Conservation (phyloP, 2,888 invertebrate species). For the Minunthozetes semirufus region DNA sequence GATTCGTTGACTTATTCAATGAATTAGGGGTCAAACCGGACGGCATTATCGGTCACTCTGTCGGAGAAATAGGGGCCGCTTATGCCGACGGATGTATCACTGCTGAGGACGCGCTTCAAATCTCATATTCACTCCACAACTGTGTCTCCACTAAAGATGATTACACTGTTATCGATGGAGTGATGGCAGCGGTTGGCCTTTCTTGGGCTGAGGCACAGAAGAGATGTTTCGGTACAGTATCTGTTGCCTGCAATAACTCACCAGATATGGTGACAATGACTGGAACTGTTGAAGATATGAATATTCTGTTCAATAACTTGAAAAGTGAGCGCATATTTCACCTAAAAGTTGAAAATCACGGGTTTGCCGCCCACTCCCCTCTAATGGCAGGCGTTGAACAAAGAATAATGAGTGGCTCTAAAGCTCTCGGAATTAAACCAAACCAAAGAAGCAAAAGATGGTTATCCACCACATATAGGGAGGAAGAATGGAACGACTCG, state of each 20-base stretch:
- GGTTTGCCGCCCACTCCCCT: slow-evolving; percentile 10
- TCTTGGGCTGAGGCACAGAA: not conserved
- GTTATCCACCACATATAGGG: slow-evolving; percentile 87
- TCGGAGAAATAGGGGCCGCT: slow-evolving; percentile 27
- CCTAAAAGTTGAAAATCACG: slow-evolving; percentile 19
- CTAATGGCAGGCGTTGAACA: not conserved
- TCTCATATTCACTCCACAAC: not conserved
- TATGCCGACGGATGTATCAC: slow-evolving; percentile 30
- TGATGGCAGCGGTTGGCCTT: slow-evolving; percentile 27
- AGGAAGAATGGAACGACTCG: slow-evolving; percentile 58
- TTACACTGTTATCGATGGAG: not conserved
- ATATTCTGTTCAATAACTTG: not conserved
- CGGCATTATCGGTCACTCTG: slow-evolving; percentile 30
- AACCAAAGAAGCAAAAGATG: slow-evolving; percentile 71
- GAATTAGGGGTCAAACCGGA: slow-evolving; percentile 12
- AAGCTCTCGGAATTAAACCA: slow-evolving; percentile 61
- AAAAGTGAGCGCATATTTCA: slow-evolving; percentile 22
- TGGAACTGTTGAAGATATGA: slow-evolving; percentile 17
- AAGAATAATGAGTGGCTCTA: not conserved
- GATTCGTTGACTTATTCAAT: slow-evolving; percentile 15
- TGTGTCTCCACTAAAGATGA: not conserved
- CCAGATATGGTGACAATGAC: slow-evolving; percentile 33
- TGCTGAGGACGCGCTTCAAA: slow-evolving; percentile 14
- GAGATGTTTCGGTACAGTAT: not conserved
- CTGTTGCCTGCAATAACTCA: slow-evolving; percentile 18